These are phyloP conservation scores for Sinelater perroti DNA, from an alignment of 2,888 invertebrate species.

Conservation along the genomic window DNA sequence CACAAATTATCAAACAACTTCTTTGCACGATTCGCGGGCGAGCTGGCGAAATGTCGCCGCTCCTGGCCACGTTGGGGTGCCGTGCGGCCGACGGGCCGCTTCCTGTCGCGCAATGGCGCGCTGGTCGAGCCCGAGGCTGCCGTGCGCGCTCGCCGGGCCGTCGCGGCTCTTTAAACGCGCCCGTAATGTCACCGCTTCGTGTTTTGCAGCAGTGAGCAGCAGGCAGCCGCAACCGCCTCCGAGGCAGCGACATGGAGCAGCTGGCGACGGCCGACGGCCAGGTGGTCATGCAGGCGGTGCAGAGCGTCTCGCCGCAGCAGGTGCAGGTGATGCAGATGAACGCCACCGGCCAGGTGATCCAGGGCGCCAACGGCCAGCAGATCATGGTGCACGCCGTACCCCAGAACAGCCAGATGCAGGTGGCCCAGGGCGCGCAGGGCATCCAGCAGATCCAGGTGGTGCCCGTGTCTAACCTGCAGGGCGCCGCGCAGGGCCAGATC, in stretches of 20 bases:
- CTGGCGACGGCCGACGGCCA: constrained; percentile 69
- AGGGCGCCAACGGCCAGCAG: constrained; percentile 74
- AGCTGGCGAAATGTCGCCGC: constrained; percentile 51
- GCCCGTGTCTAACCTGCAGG: constrained; percentile 73
- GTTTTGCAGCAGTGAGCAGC: neutral
- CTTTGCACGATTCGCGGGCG: constrained; percentile 55
- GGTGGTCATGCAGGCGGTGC: constrained; percentile 65
- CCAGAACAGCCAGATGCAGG: constrained; percentile 69
- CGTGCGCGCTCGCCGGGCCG: no score
- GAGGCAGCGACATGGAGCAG: constrained; percentile 70
- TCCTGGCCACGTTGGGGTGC: constrained; percentile 31
- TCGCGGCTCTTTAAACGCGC: no score
- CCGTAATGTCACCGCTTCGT: no score
- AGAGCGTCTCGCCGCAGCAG: constrained; percentile 67
- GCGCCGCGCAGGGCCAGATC: constrained; percentile 65
- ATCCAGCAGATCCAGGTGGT: constrained; percentile 78
- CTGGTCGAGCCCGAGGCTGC: no score
- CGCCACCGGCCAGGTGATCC: constrained; percentile 69
- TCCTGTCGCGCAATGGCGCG: constrained; percentile 35
- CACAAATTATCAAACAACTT: constrained; percentile 72
- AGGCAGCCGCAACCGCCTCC: neutral
- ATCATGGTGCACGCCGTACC: constrained; percentile 76
- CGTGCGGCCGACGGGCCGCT: constrained; percentile 30
- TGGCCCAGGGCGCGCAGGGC: constrained; percentile 70
- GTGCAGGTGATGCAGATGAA: constrained; percentile 69